phyloP scores from a whole-genome alignment of 2,113 vertebrate species.

The Variabilichromis moorii region DNA sequence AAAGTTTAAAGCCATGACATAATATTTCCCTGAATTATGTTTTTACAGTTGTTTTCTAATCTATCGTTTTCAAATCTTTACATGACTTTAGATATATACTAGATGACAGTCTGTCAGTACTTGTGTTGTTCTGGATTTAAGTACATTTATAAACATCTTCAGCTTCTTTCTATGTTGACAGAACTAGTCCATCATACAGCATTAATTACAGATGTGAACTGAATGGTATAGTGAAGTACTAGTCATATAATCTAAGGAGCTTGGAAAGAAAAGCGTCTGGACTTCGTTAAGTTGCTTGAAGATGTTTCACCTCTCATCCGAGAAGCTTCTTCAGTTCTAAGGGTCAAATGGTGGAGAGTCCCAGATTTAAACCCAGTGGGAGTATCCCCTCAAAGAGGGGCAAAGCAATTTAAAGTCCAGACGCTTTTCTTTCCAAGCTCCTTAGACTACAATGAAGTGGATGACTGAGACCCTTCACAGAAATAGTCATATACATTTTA shows the following conservation, averaged over 20 bases:
- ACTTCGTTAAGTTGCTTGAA: neutral
- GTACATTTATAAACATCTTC: neutral
- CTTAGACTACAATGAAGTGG: neutral
- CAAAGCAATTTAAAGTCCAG: neutral
- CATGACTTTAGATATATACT: neutral
- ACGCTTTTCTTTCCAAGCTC: neutral
- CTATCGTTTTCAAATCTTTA: neutral
- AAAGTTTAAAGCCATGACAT: neutral
- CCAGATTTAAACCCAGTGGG: neutral
- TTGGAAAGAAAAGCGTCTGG: neutral
- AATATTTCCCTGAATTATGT: neutral
- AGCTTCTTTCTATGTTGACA: neutral
- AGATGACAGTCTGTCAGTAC: neutral
- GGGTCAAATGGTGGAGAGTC: neutral
- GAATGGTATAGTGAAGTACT: neutral
- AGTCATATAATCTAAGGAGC: neutral
- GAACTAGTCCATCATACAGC: neutral
- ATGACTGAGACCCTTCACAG: neutral
- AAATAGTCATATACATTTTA: slow-evolving; percentile 22
- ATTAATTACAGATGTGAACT: neutral
- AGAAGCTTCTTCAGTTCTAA: neutral
- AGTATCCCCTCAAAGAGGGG: accelerated
- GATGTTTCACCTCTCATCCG: accelerated
- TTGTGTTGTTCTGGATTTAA: neutral
- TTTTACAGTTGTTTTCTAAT: neutral